Conservation (phyloP, 1,140 invertebrate genomes). For the Dufourea novaeangliae region DNA sequence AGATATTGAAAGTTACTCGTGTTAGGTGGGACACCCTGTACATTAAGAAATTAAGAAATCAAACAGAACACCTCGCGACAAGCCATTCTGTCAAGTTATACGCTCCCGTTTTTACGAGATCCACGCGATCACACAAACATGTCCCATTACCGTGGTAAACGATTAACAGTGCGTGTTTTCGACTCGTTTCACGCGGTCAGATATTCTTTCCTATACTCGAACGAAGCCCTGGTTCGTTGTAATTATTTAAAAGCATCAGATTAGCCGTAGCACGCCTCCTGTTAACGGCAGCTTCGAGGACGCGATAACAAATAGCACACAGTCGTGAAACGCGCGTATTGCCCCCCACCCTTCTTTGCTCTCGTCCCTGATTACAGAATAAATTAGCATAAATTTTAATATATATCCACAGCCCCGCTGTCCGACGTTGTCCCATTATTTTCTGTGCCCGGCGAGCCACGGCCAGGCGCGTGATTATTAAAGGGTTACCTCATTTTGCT, state of each 20-base stretch:
- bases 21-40: too few species aligned
- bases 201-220: background rate
- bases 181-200: background rate
- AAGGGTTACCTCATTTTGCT: too few species aligned
- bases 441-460: background rate
- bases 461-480: background rate
- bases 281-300: background rate
- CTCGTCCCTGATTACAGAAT: background rate
- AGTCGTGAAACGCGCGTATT: background rate
- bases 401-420: background rate
- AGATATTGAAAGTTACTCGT: too few species aligned
- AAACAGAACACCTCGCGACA: too few species aligned
- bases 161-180: background rate
- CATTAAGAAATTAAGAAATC: too few species aligned
- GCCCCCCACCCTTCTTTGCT: background rate
- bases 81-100: too few species aligned
- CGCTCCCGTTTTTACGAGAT: too few species aligned
- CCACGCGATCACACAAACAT: background rate
- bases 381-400: constrained; percentile 16
- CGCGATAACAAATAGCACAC: background rate
- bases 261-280: background rate
- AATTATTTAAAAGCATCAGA: constrained; percentile 5
- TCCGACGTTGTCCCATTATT: background rate
- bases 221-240: background rate
- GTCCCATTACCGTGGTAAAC: background rate